phyloP scores from a whole-genome alignment of 2,888 invertebrate genomes.

The Coenonympha glycerion region DNA sequence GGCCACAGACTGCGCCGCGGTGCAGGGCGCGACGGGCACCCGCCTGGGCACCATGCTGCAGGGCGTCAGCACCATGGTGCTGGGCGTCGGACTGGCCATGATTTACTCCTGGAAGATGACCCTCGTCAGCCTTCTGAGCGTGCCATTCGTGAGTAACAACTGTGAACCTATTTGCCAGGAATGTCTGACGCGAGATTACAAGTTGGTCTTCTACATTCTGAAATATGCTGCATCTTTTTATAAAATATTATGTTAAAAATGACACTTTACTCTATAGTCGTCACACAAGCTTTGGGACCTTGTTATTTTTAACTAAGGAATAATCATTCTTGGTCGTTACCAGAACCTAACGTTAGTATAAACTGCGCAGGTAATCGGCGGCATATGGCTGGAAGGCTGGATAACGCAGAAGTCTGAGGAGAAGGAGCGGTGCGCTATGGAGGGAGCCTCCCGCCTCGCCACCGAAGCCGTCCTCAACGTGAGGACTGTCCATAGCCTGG shows the following conservation, averaged over 20 bases:
- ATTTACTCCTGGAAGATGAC: constrained; percentile 79
- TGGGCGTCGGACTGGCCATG: constrained; percentile 75
- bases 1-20: constrained; percentile 78
- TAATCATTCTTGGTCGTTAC: too few species aligned
- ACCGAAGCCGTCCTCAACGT: constrained; percentile 80
- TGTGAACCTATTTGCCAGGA: too few species aligned
- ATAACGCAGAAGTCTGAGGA: constrained; percentile 71
- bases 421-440: constrained; percentile 74
- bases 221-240: too few species aligned
- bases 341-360: not conserved
- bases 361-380: constrained; percentile 63
- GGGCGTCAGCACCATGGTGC: constrained; percentile 74
- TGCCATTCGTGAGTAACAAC: constrained; percentile 78
- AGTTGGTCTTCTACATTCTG: not conserved
- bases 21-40: constrained; percentile 79
- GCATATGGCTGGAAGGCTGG: constrained; percentile 76
- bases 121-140: constrained; percentile 74
- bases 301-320: too few species aligned
- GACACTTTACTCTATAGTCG: too few species aligned
- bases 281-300: too few species aligned
- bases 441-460: constrained; percentile 76
- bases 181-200: too few species aligned
- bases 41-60: constrained; percentile 78
- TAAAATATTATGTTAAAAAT: too few species aligned
- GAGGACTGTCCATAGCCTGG: constrained; percentile 78